Percentiles rank a stretch among this genome's conserved stretches.
These are phyloP conservation scores for Montifringilla adamsi DNA, from an alignment of 2,113 vertebrate species.

Conservation along the genomic window DNA sequence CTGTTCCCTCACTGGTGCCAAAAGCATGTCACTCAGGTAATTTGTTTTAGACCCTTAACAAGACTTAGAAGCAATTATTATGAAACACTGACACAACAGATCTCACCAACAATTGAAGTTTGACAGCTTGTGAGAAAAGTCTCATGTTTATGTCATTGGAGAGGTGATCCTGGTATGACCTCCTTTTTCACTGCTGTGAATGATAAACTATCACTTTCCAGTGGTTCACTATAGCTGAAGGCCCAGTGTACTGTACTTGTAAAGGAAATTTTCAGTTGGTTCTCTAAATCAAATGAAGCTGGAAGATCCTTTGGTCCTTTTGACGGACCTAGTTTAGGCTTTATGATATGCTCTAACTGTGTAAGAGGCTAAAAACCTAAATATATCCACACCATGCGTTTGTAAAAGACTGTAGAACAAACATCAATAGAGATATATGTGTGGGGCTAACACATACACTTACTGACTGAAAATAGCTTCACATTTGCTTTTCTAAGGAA, in stretches of 20 bases:
- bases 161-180: constrained; percentile 62
- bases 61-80: constrained; percentile 69
- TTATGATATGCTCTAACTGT: background rate
- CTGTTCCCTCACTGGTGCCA: constrained; percentile 32
- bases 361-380: background rate
- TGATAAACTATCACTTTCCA: constrained; percentile 41
- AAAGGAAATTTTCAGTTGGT: constrained; percentile 32
- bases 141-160: constrained; percentile 61
- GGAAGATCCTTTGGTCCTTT: constrained; percentile 12
- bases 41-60: constrained; percentile 66
- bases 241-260: background rate
- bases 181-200: constrained; percentile 52
- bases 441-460: background rate
- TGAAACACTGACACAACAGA: constrained; percentile 67
- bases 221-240: constrained; percentile 13
- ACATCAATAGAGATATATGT: background rate
- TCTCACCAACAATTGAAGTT: constrained; percentile 65
- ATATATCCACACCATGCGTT: background rate
- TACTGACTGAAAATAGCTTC: background rate
- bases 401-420: background rate
- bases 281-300: constrained; percentile 39
- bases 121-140: constrained; percentile 66
- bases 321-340: background rate
- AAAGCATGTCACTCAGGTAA: constrained; percentile 59
- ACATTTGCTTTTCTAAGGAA: background rate